These are phyloP conservation scores for Volucella inflata DNA, from an alignment of 2,888 invertebrate species.

Conservation along the genomic window DNA sequence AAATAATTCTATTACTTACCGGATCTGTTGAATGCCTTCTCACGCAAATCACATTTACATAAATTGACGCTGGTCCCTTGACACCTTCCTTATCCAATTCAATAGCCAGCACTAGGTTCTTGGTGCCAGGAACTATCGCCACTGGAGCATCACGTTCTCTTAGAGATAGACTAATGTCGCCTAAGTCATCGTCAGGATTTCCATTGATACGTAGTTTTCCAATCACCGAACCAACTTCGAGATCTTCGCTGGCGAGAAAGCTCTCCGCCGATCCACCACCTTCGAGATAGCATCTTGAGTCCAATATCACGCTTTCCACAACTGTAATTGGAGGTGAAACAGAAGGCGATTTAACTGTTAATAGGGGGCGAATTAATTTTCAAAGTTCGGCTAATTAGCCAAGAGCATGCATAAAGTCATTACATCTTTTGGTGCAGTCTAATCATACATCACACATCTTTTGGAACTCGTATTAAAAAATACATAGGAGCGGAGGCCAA, in stretches of 20 bases:
- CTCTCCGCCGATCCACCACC: constrained; percentile 96
- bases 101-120: constrained; percentile 91
- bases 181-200: constrained; percentile 88
- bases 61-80: constrained; percentile 92
- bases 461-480: constrained; percentile 7
- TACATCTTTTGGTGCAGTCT: background rate
- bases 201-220: constrained; percentile 92
- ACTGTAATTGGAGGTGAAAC: constrained; percentile 84
- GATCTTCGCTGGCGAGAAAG: constrained; percentile 94
- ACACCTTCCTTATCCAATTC: constrained; percentile 93
- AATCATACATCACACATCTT: constrained; percentile 19
- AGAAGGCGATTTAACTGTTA: constrained; percentile 1
- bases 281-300: constrained; percentile 94
- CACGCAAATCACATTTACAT: constrained; percentile 94
- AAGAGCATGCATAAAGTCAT: constrained; percentile 43
- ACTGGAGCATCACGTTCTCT: constrained; percentile 93
- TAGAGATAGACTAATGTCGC: constrained; percentile 91
- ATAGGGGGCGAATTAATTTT: constrained; percentile 42
- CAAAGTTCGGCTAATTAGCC: constrained; percentile 67
- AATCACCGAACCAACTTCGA: constrained; percentile 90
- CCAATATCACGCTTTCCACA: constrained; percentile 85
- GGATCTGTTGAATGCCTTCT: constrained; percentile 91
- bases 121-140: constrained; percentile 89
- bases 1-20: constrained; percentile 84
- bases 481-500: constrained; percentile 37